Evolutionary conservation across 2,888 invertebrate species (phyloP), one percentile per base, ranked within the genome.

Genomic region (Chalcosyrphus nemorum): DNA sequence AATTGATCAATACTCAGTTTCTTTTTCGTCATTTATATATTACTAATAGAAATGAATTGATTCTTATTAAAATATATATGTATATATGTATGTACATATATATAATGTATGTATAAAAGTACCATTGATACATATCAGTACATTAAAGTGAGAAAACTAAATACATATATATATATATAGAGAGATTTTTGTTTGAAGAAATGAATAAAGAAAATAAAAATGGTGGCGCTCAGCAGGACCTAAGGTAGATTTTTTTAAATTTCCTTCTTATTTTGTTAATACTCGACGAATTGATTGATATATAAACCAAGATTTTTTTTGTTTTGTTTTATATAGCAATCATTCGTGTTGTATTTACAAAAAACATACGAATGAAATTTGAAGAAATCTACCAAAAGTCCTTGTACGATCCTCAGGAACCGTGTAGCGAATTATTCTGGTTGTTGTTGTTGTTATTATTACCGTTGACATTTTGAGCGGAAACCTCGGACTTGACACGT

Each of bases 401-500:
- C 91, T 92, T 92, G 89, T 93, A 93, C 87, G 91, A 91, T 90
- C 91, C 91, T 93, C 93, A 90, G 92, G 92, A 89, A 87, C 91
- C 90, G 78, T 91, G 90, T 86, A 91, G 88, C 86, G 89, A 84
- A 76, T 88, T 89, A 81, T 89, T 90, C 87, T 91, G 91, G 87
- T 89, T 87, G 86, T 92, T 92, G 87, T 91, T 92, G 81, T 82
- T 87, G 78, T 59, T 24, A 4, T 24, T 87, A 4, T 24, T 87
- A 52, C 87, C 90, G 78, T 88, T 91, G 27, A 90, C 89, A 86
- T 92, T 92, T 91, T 95, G 95, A 89, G 95, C 95, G 54, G 96
- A 95, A 87, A 96, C 93, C 91, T 96, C 96, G 9, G 96, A 96
- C 91, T 97, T 97, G 68, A 96, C 96, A 81, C 96, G 94, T 70